phyloP scores from a whole-genome alignment of 2,113 vertebrate species.

The Picathartes gymnocephalus region DNA sequence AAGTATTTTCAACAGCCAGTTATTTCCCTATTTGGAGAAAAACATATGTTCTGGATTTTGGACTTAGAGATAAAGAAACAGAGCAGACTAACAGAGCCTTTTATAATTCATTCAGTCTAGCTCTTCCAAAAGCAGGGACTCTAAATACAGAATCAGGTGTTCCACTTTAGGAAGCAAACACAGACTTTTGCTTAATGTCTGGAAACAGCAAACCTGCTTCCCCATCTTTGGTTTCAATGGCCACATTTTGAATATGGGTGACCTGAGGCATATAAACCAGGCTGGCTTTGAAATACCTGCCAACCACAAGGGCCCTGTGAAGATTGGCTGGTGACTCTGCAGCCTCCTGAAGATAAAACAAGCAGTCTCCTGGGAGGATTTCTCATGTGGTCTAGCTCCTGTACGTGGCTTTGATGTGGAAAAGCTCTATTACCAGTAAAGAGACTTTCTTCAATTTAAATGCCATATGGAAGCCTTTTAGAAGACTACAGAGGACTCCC shows the following conservation, averaged over 20 bases:
- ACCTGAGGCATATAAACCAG: not conserved
- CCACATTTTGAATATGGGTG: not conserved
- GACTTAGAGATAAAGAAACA: not conserved
- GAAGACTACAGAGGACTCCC: not conserved
- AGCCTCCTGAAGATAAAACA: not conserved
- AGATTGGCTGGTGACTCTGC: not conserved
- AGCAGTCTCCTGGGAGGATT: not conserved
- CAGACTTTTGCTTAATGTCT: not conserved
- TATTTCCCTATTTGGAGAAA: not conserved
- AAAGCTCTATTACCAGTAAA: not conserved
- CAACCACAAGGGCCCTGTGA: not conserved
- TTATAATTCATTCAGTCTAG: not conserved
- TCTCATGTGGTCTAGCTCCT: not conserved
- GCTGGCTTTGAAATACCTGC: not conserved
- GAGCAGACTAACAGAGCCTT: not conserved
- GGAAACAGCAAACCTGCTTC: not conserved
- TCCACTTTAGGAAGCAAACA: not conserved
- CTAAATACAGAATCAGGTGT: not conserved
- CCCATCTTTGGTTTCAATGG: not conserved
- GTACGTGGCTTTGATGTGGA: not conserved
- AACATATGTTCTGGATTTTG: not conserved
- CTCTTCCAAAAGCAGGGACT: not conserved
- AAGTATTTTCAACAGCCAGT: not conserved
- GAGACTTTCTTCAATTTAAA: not conserved
- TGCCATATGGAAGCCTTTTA: not conserved